Percentiles rank a stretch among this genome's conserved stretches.
These are phyloP conservation scores for Elysia chlorotica DNA, from an alignment of 1,140 invertebrate species.

Conservation along the genomic window DNA sequence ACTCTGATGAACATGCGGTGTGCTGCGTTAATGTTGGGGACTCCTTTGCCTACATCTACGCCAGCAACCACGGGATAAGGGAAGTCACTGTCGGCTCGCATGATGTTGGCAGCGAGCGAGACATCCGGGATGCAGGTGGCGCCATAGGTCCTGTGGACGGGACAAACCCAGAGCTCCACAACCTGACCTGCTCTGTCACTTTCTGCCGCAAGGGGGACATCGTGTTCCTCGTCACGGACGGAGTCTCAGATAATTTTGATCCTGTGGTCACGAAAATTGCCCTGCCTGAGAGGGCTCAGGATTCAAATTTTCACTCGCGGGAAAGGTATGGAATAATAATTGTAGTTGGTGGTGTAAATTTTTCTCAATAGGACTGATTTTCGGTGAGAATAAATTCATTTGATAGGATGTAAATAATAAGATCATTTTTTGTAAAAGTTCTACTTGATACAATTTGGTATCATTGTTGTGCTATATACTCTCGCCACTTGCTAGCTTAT, in stretches of 20 bases:
- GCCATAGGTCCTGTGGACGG: slow-evolving; percentile 85
- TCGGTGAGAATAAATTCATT: no score
- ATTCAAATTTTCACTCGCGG: slow-evolving; percentile 33
- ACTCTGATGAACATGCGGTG: slow-evolving; percentile 73
- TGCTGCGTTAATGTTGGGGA: slow-evolving; percentile 93
- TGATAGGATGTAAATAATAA: no score
- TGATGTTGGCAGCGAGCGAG: slow-evolving; percentile 83
- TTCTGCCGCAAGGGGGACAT: slow-evolving; percentile 83
- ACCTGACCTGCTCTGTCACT: slow-evolving; percentile 88
- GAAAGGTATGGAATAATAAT: no score
- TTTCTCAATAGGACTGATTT: no score
- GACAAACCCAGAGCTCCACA: slow-evolving; percentile 85
- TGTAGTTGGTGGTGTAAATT: no score
- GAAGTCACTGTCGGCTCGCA: slow-evolving; percentile 77
- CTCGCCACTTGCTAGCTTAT: no score
- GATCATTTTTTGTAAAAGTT: no score
- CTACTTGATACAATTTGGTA: no score
- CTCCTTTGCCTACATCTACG: slow-evolving; percentile 87
- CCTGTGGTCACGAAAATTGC: slow-evolving; percentile 93
- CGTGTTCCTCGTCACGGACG: slow-evolving; percentile 88
- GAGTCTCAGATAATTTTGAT: slow-evolving; percentile 93
- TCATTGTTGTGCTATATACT: no score
- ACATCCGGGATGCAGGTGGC: slow-evolving; percentile 90
- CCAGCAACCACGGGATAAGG: slow-evolving; percentile 75
- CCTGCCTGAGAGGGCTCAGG: slow-evolving; percentile 63